Evolutionary conservation across 1,140 invertebrate genomes (phyloP), one percentile per base, ranked within the genome.

Genomic region (Sitobion miscanthi): DNA sequence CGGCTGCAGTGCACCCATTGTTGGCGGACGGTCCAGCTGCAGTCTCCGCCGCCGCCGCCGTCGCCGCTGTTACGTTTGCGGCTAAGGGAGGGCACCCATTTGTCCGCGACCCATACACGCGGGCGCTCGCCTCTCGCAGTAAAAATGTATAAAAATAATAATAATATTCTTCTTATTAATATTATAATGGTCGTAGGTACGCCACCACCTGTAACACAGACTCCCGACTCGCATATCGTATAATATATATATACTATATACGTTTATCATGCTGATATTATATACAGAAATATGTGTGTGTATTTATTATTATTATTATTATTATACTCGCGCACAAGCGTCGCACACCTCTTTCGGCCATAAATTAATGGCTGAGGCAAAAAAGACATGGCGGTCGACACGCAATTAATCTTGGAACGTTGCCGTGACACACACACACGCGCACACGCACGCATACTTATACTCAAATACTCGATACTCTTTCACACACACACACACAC

Each of bases 351-450:
- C 91, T 92, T 92, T 54, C 77, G 91, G 77, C 45, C 91, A 54
- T 92, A 92, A 92, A 92, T 92, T 92, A 92, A 92, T 92, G 77
- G 91, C 91, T 49, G 77, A 92, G 47, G 91, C 77, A 52, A 77
- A 77, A 83, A 85, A 52, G 91, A 92, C 91, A 92, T 92, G 91
- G 77, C 91, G 91, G 91, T 92, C 91, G 91, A 92, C 91, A 85
- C 49, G 77, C 91, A 92, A 92, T 92, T 92, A 92, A 92, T 92
- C 91, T 92, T 85, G 77, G 91, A 82, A 45, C 62, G 62, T 42
- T n/a, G 45, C 90, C 91, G 91, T 54, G 91, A 92, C 91, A 92
- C 91, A 42, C 47, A 85, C 90, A 45, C 57, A 17, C 89, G 62
- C 52, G 25, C 23, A 45, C 35, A 69, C 30, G 23, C 49, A 25